phyloP scores from a whole-genome alignment of 92 coral and sea anemone genomes.

The Isaurus tuberculatus region DNA sequence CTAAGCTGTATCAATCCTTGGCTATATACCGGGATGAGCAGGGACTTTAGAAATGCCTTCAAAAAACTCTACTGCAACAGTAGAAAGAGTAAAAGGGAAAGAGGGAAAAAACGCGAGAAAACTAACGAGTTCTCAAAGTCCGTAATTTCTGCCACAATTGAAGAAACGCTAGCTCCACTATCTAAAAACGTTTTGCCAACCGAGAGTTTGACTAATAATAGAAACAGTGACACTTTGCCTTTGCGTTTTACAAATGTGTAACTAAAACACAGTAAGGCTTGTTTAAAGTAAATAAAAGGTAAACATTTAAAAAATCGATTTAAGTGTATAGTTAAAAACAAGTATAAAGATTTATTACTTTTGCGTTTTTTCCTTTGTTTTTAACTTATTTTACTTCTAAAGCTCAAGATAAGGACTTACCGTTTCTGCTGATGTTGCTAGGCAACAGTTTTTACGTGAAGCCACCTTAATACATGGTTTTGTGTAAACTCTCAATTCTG shows the following conservation, averaged over 20 bases:
- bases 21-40: slow-evolving; percentile 87
- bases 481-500: background rate
- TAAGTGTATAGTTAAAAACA: background rate
- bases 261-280: background rate
- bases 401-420: background rate
- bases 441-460: background rate
- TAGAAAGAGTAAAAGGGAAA: slow-evolving; percentile 23
- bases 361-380: background rate
- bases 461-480: background rate
- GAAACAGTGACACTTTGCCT: background rate
- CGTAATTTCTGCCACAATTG: slow-evolving; percentile 41
- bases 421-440: background rate
- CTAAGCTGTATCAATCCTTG: slow-evolving; percentile 83
- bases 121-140: slow-evolving; percentile 41
- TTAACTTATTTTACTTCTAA: background rate
- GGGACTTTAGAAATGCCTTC: slow-evolving; percentile 83
- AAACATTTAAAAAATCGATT: background rate
- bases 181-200: background rate
- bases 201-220: background rate
- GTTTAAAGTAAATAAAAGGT: background rate
- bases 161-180: slow-evolving; percentile 22
- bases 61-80: slow-evolving; percentile 70
- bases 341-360: background rate
- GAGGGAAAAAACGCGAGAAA: slow-evolving; percentile 16
- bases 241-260: slow-evolving; percentile 14